Percentiles rank a stretch among this genome's conserved stretches.
phyloP scores from a whole-genome alignment of 2,113 vertebrate genomes.

The Hippoglossus stenolepis region DNA sequence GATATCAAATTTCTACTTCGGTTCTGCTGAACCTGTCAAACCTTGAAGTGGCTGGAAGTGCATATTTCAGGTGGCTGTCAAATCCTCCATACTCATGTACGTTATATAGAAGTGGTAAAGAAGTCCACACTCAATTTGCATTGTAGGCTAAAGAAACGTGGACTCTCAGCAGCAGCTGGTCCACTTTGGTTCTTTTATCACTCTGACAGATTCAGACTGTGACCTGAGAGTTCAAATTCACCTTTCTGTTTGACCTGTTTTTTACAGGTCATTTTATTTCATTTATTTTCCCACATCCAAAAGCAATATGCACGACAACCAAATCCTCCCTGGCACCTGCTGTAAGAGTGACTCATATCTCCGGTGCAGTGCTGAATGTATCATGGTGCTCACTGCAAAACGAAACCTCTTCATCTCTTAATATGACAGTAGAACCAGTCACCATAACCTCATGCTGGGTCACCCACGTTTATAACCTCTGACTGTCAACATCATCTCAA shows the following conservation, averaged over 20 bases:
- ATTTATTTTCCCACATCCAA: not conserved
- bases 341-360: conserved; percentile 7
- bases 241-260: conserved; percentile 19
- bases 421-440: not conserved
- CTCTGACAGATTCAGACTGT: conserved; percentile 57
- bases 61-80: not conserved
- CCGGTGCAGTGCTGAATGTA: conserved; percentile 68
- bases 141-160: not conserved
- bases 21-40: conserved; percentile 20
- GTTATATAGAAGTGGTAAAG: not conserved
- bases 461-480: not conserved
- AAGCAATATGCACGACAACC: conserved; percentile 62
- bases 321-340: conserved; percentile 19
- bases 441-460: too few relatives aligned
- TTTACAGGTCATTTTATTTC: conserved; percentile 31
- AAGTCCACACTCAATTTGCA: conserved; percentile 17
- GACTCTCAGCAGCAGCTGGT: conserved; percentile 37
- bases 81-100: not conserved
- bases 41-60: conserved; percentile 7
- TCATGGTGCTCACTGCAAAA: conserved; percentile 72
- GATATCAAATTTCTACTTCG: conserved; percentile 1
- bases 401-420: conserved; percentile 50
- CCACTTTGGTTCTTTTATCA: conserved; percentile 41
- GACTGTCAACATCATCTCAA: conserved; percentile 11
- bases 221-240: conserved; percentile 39